Evolutionary conservation across 2,113 vertebrate genomes (phyloP).

Genomic region (Coreoperca whiteheadi): DNA sequence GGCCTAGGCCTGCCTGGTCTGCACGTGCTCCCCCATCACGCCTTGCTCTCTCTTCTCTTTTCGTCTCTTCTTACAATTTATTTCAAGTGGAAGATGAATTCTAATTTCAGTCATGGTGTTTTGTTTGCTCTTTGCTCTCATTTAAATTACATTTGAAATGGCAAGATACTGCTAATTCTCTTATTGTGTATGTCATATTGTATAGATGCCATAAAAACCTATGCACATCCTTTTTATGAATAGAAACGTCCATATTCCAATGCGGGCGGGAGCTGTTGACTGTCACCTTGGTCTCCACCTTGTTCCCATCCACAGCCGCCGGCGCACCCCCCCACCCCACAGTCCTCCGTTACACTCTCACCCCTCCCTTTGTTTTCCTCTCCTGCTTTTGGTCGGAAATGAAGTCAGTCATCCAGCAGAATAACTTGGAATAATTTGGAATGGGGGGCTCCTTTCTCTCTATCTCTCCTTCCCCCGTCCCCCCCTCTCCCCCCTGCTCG

Average conservation of each 20-base stretch:
- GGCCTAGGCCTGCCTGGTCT: conserved; percentile 63
- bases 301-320: conserved; percentile 54
- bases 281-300: conserved; percentile 62
- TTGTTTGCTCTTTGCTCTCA: background rate
- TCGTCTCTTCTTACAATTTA: background rate
- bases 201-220: background rate
- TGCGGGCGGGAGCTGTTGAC: conserved; percentile 41
- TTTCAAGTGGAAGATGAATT: background rate
- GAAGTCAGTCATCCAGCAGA: conserved; percentile 87
- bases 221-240: conserved; percentile 27
- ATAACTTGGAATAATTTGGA: conserved; percentile 85
- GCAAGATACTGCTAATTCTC: background rate
- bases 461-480: conserved; percentile 11
- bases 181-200: background rate
- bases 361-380: conserved; percentile 69
- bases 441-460: conserved; percentile 74
- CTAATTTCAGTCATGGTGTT: background rate
- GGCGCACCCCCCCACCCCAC: conserved; percentile 12
- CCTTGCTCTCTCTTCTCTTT: conserved; percentile 12
- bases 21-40: conserved; percentile 61
- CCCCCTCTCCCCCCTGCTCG: conserved; percentile 31
- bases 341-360: conserved; percentile 48
- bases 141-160: background rate
- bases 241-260: conserved; percentile 41
- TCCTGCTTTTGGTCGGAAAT: conserved; percentile 81